Base-by-base conservation (phyloP, 2,113 vertebrate species). In the Haliaeetus leucogaster region DNA sequence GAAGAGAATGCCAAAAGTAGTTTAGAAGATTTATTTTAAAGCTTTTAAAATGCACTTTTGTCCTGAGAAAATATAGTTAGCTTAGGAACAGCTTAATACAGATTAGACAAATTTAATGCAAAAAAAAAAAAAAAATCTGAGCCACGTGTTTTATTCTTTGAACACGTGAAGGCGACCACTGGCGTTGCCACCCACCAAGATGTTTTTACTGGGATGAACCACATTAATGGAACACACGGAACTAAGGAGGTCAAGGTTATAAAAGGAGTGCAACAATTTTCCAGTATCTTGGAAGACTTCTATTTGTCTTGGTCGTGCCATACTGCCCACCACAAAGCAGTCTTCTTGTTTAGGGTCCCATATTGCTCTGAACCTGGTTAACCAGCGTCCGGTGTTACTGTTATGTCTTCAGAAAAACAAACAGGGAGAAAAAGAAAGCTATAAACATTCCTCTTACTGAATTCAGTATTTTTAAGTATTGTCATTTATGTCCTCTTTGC, bases 321-420 rank as follows among this genome's bases (percentile, higher is more conserved):
- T 92, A 66, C 98, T 99, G 80, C 99, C 99, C 78, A 99, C 98
- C 32, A 98, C 94, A 29, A 99, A 97, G 94, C 98, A 99, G 34
- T 99, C 98, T 27, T 99, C 99, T 93, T 91, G 98, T 52, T 99
- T 99, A 29, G 99, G 99, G 97, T 99, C 99, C 99, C 99, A 99
- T 8, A 98, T 36, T 0, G 99, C 99, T n/a, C 97, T 97, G 52
- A 99, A 98, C 78, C 98, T 97, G 5, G 85, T 97, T 61, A 99
- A 87, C 99, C 98, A 99, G 70, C 98, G 98, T 8, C 98, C 98
- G 0, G 99, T 99, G 36, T 94, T 93, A 89, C 96, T 98, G 94
- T 99, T 96, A 26, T 98, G 98, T 38, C 99, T 86, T 76, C 73
- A 59, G 76, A 43, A 45, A 55, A 79, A 50, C 38, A 4, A 50